phyloP scores from a whole-genome alignment of 2,113 vertebrate species.

The Catagonus wagneri region DNA sequence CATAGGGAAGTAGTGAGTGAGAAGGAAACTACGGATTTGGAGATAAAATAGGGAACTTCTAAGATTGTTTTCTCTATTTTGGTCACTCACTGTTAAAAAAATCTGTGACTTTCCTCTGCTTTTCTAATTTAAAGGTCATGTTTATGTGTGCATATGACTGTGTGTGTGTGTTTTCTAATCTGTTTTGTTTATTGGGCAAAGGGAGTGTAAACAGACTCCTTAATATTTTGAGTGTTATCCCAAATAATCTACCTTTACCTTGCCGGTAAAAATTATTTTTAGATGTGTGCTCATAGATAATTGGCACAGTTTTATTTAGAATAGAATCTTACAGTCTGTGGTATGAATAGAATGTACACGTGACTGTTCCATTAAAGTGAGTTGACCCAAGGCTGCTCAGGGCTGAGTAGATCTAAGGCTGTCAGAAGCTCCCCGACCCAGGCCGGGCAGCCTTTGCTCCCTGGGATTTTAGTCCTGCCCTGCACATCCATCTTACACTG shows the following conservation, averaged over 20 bases:
- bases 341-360: not conserved
- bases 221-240: constrained; percentile 30
- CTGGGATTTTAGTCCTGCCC: not conserved
- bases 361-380: constrained; percentile 3
- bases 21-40: not conserved
- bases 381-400: not conserved
- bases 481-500: not conserved
- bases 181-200: not conserved
- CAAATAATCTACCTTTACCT: constrained; percentile 46
- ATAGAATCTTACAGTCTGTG: not conserved
- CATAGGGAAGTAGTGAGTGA: not conserved
- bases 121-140: constrained; percentile 2
- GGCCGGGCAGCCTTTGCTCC: not conserved
- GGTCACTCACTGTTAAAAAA: constrained; percentile 7
- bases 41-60: constrained; percentile 9
- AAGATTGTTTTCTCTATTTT: not conserved
- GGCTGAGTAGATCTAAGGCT: not conserved
- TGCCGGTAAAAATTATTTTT: constrained; percentile 57
- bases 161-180: not conserved
- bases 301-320: constrained; percentile 49
- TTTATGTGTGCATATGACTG: not conserved
- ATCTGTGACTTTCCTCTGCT: not conserved
- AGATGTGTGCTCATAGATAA: not conserved
- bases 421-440: not conserved
- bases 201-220: not conserved